Evolutionary conservation across 1,140 invertebrate genomes (phyloP), one percentile per base, ranked within the genome.

Genomic region (Psix sp.): DNA sequence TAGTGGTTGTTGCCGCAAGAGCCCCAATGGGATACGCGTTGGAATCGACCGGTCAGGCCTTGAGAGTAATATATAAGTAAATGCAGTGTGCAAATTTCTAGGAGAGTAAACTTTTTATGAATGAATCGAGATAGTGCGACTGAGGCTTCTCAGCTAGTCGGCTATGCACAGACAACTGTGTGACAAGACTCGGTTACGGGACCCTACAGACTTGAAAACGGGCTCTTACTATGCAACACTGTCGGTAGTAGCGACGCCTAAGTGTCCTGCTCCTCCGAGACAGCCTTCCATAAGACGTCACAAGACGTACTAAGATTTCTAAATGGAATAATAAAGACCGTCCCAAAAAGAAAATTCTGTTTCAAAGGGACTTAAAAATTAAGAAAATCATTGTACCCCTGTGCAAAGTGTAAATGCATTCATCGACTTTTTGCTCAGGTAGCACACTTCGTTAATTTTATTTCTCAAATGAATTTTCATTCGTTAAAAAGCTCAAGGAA

Each of bases 121-220:
- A 77, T 38, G 63, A 57, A 72, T 63, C 73, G 74, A 82, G 77
- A 81, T 74, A 63, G 76, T 74, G 56, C 38, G 54, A 49, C 17
- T 6, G 59, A 73, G 77, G 74, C 38, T 46, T 63, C 33, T 43
- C 42, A 14, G 17, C 77, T 79, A 60, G 82, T 85, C 60, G 46
- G 54, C 48, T 82, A 84, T 86, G 84, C 82, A 84, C 82, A 83
- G 80, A 86, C 82, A 83, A 82, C 79, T 76, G 77, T 84, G 82
- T 85, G 83, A 86, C 82, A 77, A 83, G 81, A 85, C 83, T 84
- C 75, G 46, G 82, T 85, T 85, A 84, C 77, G 57, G 77, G 63
- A 77, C 81, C 80, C 80, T 60, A 38, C 78, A 80, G 82, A 80
- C 78, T 66, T 38, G 48, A 70, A 67, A 72, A 33, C 29, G 51